Evolutionary conservation across 1,140 invertebrate species (phyloP).

Genomic region (Zaprionus lachaisei): DNA sequence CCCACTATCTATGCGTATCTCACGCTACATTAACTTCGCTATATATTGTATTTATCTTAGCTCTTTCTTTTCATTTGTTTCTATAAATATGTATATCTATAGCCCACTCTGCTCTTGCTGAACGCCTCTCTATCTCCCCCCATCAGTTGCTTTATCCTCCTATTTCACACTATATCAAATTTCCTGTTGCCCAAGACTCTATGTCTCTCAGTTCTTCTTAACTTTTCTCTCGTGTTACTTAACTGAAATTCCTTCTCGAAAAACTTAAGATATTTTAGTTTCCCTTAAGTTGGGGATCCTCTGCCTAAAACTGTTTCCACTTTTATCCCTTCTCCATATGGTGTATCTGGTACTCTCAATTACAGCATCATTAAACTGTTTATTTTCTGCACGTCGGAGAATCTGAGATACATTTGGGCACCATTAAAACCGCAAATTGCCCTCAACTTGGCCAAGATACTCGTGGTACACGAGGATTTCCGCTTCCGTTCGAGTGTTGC

Average conservation of each 20-base stretch:
- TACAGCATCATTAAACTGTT: conserved; percentile 60
- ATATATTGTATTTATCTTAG: conserved; percentile 1
- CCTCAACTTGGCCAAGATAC: conserved; percentile 65
- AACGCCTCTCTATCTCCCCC: neutral
- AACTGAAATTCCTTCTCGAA: neutral
- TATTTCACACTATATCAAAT: too few species aligned
- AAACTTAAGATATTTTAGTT: conserved; percentile 49
- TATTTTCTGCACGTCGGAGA: neutral
- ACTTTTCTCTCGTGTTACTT: too few species aligned
- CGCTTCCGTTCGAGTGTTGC: conserved; percentile 57
- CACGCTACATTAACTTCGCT: neutral
- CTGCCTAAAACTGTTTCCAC: neutral
- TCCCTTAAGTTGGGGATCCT: conserved; percentile 22
- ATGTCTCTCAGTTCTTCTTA: too few species aligned
- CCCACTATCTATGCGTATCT: neutral
- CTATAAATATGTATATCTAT: too few species aligned
- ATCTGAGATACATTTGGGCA: conserved; percentile 7
- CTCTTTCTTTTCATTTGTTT: neutral
- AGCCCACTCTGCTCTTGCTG: neutral
- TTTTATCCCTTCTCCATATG: conserved; percentile 27
- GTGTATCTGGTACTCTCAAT: conserved; percentile 59
- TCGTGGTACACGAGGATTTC: conserved; percentile 54
- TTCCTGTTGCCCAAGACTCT: too few species aligned
- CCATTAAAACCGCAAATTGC: conserved; percentile 78
- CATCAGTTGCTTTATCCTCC: neutral